Conservation (phyloP, 2,888 invertebrate species). For the Folsomia candida region DNA sequence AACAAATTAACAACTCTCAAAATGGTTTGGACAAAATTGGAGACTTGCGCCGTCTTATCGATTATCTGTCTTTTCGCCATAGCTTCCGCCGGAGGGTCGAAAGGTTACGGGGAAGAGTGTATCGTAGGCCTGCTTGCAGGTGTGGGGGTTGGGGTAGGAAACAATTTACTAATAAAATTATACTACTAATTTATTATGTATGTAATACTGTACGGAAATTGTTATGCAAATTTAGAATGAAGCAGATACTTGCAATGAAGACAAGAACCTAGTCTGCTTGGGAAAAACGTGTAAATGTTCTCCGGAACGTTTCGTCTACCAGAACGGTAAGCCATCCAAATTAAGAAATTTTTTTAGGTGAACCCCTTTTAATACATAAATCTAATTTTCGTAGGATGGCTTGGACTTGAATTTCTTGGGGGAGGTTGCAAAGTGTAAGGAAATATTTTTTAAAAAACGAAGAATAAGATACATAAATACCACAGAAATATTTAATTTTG, state of each 20-base stretch:
- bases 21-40: neutral
- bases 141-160: neutral
- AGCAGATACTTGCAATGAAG: neutral
- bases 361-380: too few relatives aligned
- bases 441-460: too few relatives aligned
- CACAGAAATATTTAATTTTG: too few relatives aligned
- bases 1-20: neutral
- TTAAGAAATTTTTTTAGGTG: neutral
- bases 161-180: neutral
- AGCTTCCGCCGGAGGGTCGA: neutral
- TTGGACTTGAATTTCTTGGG: neutral
- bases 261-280: neutral
- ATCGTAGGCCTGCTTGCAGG: neutral
- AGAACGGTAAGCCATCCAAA: neutral
- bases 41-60: neutral
- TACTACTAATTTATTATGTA: too few relatives aligned
- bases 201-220: neutral
- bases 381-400: too few relatives aligned
- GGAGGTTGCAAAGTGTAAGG: too few relatives aligned
- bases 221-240: neutral
- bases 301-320: neutral
- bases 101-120: neutral
- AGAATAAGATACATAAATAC: too few relatives aligned
- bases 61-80: neutral
- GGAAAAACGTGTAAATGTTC: neutral